Base-by-base conservation (phyloP, 2,113 vertebrate genomes). In the Tamias sibiricus region DNA sequence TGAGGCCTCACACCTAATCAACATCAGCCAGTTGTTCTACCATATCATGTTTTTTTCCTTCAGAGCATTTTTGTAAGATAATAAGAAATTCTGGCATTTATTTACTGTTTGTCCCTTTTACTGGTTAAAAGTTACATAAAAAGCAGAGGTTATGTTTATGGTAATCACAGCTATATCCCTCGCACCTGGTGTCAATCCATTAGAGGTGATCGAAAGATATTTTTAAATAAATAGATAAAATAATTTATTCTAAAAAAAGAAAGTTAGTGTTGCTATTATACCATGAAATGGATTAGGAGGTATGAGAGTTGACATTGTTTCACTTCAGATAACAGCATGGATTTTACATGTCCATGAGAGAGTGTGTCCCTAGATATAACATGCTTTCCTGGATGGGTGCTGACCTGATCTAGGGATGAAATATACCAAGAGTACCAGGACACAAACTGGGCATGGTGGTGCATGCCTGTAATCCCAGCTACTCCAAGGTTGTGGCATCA, bases 211-310 rank as follows among this genome's bases (percentile, higher is more conserved):
- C 42, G 54, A 8, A 54, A 74, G 64, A n/a, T 30, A 35, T 6
- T 64, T 89, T 59, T 95, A 32, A 57, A 62, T 59, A 90, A 6
- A 22, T 10, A 91, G 37, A 80, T 80, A 76, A 95, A 92, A 92
- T 1, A 28, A 75, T 76, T 94, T 79, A 32, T 95, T 95, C 52
- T 95, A 17, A 40, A 71, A 74, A 80, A 32, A 35, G 8, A 68
- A 57, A 17, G 13, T 74, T 84, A 76, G 62, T 44, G 13, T 37
- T 76, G 75, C 80, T 52, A 49, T 30, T 22, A 42, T 2, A 35
- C 1, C 37, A 83, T 32, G 47, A 52, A 92, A 79, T 35, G 30
- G 47, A 37, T 40, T 3, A 79, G 79, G 24, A 86, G 37, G 54
- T 81, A 66, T 54, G 20, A 32, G 13, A 81, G 8, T 19, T 62